These are phyloP conservation scores for Lithobius niger DNA, from an alignment of 1,140 invertebrate species.

Conservation along the genomic window DNA sequence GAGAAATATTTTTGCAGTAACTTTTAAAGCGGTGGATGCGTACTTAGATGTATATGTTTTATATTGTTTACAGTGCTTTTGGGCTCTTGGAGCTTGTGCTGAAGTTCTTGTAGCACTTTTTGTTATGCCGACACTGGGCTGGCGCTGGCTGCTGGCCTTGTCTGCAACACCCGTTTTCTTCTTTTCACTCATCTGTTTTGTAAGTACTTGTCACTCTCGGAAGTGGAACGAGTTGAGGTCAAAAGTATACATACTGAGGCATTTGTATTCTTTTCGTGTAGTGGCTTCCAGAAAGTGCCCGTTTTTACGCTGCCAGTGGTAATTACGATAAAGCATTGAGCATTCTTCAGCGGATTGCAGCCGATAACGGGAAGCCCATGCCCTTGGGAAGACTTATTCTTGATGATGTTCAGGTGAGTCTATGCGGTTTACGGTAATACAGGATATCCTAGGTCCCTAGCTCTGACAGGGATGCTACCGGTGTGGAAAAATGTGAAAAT, in stretches of 20 bases:
- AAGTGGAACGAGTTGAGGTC: too few species aligned
- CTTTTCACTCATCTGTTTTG: conserved; percentile 43
- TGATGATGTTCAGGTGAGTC: conserved; percentile 44
- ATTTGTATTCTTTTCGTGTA: too few species aligned
- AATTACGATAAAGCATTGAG: conserved; percentile 68
- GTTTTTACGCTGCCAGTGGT: conserved; percentile 73
- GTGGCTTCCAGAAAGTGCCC: conserved; percentile 88
- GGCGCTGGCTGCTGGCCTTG: conserved; percentile 75
- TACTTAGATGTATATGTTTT: conserved; percentile 3
- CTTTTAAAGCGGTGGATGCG: neutral
- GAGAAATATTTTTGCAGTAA: conserved; percentile 26
- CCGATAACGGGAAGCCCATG: conserved; percentile 80
- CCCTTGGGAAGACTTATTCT: conserved; percentile 72
- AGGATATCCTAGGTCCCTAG: too few species aligned
- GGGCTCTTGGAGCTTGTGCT: conserved; percentile 85
- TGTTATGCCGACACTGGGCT: conserved; percentile 82
- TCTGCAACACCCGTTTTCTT: conserved; percentile 75
- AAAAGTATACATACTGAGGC: too few species aligned
- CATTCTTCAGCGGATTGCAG: conserved; percentile 68
- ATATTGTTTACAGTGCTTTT: conserved; percentile 65
- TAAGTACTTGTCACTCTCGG: too few species aligned
- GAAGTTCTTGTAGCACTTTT: conserved; percentile 79
- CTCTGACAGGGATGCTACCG: too few species aligned
- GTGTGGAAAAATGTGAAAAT: too few species aligned
- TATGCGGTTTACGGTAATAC: too few species aligned